phyloP scores from a whole-genome alignment of 2,797 vertebrate species.

The Sorex maritimensis region DNA sequence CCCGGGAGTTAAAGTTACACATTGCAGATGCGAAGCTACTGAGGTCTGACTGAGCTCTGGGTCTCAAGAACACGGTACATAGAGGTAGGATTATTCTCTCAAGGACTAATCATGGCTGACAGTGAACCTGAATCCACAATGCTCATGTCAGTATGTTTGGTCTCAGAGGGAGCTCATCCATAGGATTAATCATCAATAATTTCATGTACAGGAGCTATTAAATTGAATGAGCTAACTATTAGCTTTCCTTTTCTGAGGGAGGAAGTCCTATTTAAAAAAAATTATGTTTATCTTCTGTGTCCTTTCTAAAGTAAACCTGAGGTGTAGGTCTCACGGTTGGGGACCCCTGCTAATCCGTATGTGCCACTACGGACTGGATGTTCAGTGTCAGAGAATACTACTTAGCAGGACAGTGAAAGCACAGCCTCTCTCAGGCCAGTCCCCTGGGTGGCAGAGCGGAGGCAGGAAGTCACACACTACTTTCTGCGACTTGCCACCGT shows the following conservation, averaged over 20 bases:
- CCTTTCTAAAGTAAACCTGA: conserved; percentile 61
- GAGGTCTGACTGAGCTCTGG: conserved; percentile 41
- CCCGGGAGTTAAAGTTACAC: background rate
- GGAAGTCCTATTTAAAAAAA: conserved; percentile 14
- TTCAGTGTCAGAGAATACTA: background rate
- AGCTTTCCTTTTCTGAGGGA: conserved; percentile 43
- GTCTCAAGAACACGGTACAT: conserved; percentile 48
- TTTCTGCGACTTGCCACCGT: background rate
- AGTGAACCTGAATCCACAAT: conserved; percentile 39
- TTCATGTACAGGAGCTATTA: conserved; percentile 57
- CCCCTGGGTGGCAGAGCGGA: background rate
- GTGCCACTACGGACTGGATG: background rate
- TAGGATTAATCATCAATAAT: conserved; percentile 51
- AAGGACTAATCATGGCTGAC: conserved; percentile 50
- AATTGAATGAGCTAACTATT: conserved; percentile 63
- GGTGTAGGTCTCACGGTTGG: conserved; percentile 26
- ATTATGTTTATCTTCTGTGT: background rate
- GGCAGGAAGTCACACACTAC: conserved; percentile 2
- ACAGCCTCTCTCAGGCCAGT: background rate
- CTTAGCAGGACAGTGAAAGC: background rate
- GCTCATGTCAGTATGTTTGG: conserved; percentile 34
- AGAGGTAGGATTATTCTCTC: conserved; percentile 54
- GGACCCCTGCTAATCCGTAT: background rate
- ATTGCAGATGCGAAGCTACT: background rate
- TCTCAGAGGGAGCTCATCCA: conserved; percentile 36